Evolutionary conservation across 2,888 invertebrate species (phyloP), one percentile per base, ranked within the genome.

Genomic region (Cephus runcator): DNA sequence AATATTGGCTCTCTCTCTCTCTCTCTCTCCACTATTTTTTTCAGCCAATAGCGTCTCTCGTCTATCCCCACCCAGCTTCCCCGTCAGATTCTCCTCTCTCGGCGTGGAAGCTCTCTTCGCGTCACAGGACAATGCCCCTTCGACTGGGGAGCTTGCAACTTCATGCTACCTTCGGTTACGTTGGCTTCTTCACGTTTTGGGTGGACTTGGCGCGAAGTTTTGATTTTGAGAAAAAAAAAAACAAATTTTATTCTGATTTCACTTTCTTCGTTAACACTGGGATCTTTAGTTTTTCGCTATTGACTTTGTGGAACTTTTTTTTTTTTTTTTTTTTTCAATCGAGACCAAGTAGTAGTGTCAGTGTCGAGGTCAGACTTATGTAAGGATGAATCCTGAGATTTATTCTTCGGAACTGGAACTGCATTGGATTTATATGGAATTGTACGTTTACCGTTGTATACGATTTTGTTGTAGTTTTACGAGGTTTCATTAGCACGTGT

Each of bases 121-220:
- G 82, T 83, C 85, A 79, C 76, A 76, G 85, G 81, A 81, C 86
- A 83, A 86, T 79, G 86, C 85, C 83, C 85, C 80, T 78, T 79
- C 73, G 80, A 78, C 78, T 77, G 73, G 33, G 77, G 36, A 56
- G 36, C 74, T 74, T 36, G 34, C 74, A 36, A 34, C 74, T 56
- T 56, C 56, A 23, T 56, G 56, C 2, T 15, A 56, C 23, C 56
- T 56, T 56, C 23, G 23, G 40, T 15, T 6, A 56, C 40, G 40
- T 23, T 56, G 23, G 40, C 23, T 56, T 1, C 23, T 56, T 23
- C 6, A 12, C 56, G 6, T 56, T 56, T 12, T 35, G 35, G 56
- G 23, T 56, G 23, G 56, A 9, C 9, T 23, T 9, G 23, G 9
- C 9, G 56, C 23, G 40, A 15, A 56, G 56, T 56, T 56, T 56